Evolutionary conservation across 2,113 vertebrate genomes (phyloP).

Genomic region (Oxyura jamaicensis): DNA sequence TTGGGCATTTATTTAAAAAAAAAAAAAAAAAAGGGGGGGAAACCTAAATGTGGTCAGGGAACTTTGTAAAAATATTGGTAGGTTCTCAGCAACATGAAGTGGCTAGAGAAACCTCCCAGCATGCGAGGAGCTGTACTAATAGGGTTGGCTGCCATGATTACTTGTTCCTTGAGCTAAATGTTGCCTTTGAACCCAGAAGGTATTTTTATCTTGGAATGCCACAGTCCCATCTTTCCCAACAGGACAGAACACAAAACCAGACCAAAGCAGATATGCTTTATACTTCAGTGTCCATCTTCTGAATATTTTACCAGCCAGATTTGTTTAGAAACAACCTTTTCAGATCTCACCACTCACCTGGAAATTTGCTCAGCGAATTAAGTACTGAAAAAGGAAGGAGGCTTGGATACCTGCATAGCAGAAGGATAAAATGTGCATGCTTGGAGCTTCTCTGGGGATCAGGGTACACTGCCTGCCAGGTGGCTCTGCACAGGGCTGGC

Average conservation of each 20-base stretch:
- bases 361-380: not conserved
- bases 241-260: not conserved
- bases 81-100: not conserved
- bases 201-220: not conserved
- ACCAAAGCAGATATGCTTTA: not conserved
- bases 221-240: not conserved
- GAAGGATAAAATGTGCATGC: not conserved
- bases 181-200: not conserved
- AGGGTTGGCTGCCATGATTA: not conserved
- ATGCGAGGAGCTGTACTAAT: not conserved
- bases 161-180: not conserved
- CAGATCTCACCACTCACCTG: not conserved
- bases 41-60: rapidly evolving
- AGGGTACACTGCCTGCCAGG: not conserved
- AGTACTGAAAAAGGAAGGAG: not conserved
- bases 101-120: not conserved
- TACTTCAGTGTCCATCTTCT: not conserved
- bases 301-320: not conserved
- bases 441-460: not conserved
- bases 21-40: not conserved
- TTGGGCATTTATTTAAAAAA: not conserved
- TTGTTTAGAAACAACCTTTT: not conserved
- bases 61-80: not conserved
- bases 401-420: not conserved
- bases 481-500: not conserved